Conservation (phyloP, 2,797 vertebrate genomes). For the Tangara arthus region DNA sequence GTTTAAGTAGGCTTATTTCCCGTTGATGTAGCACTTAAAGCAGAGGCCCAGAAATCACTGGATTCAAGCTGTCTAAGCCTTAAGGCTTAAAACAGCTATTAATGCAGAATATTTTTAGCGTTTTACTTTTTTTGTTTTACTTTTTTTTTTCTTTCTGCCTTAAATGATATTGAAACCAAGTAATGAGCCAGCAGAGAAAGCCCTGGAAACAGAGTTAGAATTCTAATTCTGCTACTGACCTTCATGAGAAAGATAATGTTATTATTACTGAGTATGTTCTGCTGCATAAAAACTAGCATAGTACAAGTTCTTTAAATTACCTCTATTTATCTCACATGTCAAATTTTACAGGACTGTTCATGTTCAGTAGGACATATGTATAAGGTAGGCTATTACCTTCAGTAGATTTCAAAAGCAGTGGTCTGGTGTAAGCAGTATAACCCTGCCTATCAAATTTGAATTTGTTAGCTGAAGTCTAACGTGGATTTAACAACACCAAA, state of each 20-base stretch:
- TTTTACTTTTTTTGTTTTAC: background rate
- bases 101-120: background rate
- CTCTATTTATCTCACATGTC: conserved; percentile 2
- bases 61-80: background rate
- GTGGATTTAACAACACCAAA: background rate
- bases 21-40: background rate
- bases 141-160: background rate
- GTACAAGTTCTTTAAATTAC: background rate
- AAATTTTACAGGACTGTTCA: background rate
- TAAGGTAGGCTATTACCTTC: background rate
- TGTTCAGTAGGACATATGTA: background rate
- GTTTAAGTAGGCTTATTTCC: background rate
- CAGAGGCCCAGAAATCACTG: background rate
- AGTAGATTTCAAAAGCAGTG: background rate
- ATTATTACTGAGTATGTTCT: conserved; percentile 5
- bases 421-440: background rate
- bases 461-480: background rate
- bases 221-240: background rate
- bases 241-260: background rate
- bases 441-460: background rate
- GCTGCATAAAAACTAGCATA: background rate
- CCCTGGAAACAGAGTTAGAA: background rate
- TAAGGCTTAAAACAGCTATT: background rate
- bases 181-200: background rate
- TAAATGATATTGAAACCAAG: background rate